These are phyloP conservation scores for Campylorhamphus procurvoides DNA, from an alignment of 2,113 vertebrate genomes.

Conservation along the genomic window DNA sequence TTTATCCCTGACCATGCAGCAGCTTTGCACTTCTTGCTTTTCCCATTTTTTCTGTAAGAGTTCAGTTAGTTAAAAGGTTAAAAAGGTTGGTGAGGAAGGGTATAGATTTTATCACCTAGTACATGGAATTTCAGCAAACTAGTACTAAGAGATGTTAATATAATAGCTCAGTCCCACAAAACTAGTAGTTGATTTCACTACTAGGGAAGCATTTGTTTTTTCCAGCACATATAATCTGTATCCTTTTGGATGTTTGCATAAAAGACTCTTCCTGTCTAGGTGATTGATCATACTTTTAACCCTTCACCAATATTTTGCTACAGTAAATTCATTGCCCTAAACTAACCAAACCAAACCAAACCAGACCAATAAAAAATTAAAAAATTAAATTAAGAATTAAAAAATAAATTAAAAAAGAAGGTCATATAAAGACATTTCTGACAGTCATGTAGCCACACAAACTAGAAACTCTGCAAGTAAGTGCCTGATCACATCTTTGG, in stretches of 20 bases:
- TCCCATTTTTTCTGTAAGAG: background rate
- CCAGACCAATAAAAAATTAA: background rate
- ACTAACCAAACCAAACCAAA: background rate
- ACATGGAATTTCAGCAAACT: background rate
- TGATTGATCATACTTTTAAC: background rate
- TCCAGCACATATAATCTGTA: background rate
- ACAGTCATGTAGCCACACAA: background rate
- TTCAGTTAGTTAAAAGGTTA: background rate
- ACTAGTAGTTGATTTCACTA: background rate
- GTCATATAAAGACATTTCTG: background rate
- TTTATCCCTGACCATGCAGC: background rate
- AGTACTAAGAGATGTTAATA: background rate
- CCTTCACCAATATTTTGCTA: too few species aligned
- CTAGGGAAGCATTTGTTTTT: background rate
- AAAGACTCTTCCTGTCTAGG: background rate
- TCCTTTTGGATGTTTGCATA: background rate
- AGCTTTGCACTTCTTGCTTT: background rate
- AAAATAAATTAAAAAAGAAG: background rate
- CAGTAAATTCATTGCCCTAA: too few species aligned
- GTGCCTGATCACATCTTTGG: background rate
- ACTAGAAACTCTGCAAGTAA: background rate
- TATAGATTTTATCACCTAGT: background rate
- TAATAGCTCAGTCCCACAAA: background rate
- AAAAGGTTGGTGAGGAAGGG: background rate
- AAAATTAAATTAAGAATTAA: background rate